Conservation (phyloP, 2,888 invertebrate genomes). For the Andrena fulva region DNA sequence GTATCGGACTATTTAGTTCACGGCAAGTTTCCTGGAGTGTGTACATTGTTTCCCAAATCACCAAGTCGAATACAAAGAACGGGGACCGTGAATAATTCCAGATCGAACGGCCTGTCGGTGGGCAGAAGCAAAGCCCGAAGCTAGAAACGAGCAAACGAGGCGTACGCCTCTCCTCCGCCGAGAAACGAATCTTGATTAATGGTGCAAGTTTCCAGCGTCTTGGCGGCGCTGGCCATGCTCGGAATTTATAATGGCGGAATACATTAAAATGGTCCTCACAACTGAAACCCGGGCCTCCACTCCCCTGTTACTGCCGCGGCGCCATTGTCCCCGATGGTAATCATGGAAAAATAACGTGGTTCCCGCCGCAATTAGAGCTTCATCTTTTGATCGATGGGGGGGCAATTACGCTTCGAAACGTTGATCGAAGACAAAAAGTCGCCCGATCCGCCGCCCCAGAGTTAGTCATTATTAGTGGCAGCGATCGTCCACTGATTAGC, state of each 20-base stretch:
- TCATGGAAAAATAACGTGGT: constrained; percentile 64
- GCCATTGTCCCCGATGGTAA: constrained; percentile 44
- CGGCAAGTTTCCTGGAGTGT: neutral
- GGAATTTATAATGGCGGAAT: constrained; percentile 81
- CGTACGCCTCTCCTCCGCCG: constrained; percentile 20
- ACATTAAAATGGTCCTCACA: constrained; percentile 81
- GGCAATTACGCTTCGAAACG: constrained; percentile 53
- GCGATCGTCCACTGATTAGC: constrained; percentile 10
- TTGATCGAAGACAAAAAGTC: constrained; percentile 43
- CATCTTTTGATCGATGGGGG: constrained; percentile 62
- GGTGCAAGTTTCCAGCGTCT: constrained; percentile 79
- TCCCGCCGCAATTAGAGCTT: constrained; percentile 58
- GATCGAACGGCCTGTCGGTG: constrained; percentile 14
- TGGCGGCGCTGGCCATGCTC: constrained; percentile 60
- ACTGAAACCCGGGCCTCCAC: constrained; percentile 30
- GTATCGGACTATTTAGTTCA: neutral
- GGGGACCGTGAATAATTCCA: constrained; percentile 25
- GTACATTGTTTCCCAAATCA: neutral
- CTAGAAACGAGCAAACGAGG: constrained; percentile 29
- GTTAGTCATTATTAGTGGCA: constrained; percentile 24
- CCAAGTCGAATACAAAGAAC: neutral
- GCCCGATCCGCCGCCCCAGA: neutral
- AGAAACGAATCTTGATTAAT: constrained; percentile 84
- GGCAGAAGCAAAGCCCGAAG: constrained; percentile 3
- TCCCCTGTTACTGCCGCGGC: neutral